phyloP scores from a whole-genome alignment of 92 coral and sea anemone genomes.

The Phenganax subtilis region DNA sequence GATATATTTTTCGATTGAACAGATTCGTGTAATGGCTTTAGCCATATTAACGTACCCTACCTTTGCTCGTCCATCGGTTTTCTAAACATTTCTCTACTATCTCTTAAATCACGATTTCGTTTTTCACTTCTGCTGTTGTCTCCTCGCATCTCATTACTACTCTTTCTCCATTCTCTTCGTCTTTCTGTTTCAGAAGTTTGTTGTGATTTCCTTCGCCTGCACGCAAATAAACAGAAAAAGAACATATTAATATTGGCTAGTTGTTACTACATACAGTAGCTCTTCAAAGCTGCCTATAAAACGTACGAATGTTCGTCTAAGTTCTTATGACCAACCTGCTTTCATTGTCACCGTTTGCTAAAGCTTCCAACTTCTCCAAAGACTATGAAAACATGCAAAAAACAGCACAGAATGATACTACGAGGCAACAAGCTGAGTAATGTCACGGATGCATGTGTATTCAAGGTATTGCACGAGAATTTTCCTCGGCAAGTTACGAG shows the following conservation, averaged over 20 bases:
- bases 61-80: conserved; percentile 32
- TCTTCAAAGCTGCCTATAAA: neutral
- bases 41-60: neutral
- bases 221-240: neutral
- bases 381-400: conserved; percentile 53
- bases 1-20: too few relatives aligned
- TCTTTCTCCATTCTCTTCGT: conserved; percentile 11
- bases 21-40: neutral
- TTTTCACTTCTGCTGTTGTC: conserved; percentile 11
- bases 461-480: too few relatives aligned
- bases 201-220: conserved; percentile 5
- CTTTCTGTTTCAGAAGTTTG: conserved; percentile 25
- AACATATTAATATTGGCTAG: too few relatives aligned
- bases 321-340: conserved; percentile 47
- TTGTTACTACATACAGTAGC: too few relatives aligned
- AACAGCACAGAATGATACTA: neutral
- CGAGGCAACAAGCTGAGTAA: too few relatives aligned
- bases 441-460: too few relatives aligned
- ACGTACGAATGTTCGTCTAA: neutral
- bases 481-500: too few relatives aligned
- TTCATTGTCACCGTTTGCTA: conserved; percentile 69
- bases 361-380: conserved; percentile 55
- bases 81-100: conserved; percentile 29
- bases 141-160: conserved; percentile 23
- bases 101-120: conserved; percentile 20